Evolutionary conservation across 2,888 invertebrate species (phyloP).

Genomic region (Acleris holmiana): DNA sequence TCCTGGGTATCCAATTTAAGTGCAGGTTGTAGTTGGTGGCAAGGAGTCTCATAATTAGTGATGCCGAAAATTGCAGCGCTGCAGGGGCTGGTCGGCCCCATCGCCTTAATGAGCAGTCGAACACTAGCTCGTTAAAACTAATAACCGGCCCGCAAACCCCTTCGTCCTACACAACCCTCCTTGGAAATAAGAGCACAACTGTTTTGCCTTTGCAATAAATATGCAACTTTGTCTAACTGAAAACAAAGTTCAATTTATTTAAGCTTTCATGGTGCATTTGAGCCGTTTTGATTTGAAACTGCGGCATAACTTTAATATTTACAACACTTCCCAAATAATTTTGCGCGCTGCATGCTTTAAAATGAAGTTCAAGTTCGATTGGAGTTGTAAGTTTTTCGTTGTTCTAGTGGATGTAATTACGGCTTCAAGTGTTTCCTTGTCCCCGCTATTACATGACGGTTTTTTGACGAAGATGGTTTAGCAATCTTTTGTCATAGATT

Average conservation of each 20-base stretch:
- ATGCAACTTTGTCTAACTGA: background rate
- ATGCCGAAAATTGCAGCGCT: constrained; percentile 12
- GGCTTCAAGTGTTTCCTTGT: constrained; percentile 17
- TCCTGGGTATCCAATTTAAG: too few relatives aligned
- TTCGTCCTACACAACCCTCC: background rate
- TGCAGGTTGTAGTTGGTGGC: too few relatives aligned
- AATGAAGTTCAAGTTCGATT: background rate
- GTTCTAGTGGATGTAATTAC: background rate
- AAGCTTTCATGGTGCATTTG: too few relatives aligned
- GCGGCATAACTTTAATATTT: constrained; percentile 7
- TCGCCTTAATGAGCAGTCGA: constrained; percentile 33
- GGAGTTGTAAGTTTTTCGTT: constrained; percentile 7
- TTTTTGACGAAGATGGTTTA: background rate
- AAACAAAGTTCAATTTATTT: background rate
- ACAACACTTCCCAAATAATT: background rate
- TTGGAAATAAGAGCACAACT: background rate
- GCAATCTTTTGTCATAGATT: too few relatives aligned
- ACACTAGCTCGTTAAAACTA: constrained; percentile 36
- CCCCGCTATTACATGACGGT: background rate
- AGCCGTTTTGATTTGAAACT: too few relatives aligned
- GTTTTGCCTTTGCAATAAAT: too few relatives aligned
- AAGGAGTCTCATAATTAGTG: background rate
- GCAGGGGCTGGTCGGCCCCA: background rate
- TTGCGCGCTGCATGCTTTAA: background rate
- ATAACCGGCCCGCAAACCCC: constrained; percentile 22